Evolutionary conservation across 1,140 invertebrate species (phyloP).

Genomic region (Drosophila orena): DNA sequence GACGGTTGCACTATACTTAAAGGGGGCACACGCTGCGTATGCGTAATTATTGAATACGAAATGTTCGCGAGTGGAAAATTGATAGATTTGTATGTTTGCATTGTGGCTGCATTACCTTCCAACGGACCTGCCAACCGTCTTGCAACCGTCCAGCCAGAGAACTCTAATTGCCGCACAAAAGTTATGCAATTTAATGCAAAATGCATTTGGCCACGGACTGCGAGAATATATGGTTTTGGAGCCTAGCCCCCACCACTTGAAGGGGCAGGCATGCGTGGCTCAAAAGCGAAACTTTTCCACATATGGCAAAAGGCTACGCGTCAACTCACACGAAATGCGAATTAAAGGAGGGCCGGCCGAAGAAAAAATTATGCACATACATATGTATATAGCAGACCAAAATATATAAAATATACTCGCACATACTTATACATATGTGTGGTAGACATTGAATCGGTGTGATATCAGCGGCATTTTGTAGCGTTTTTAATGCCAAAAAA

Average conservation of each 20-base stretch:
- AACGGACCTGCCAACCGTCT: slow-evolving; percentile 28
- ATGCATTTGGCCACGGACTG: slow-evolving; percentile 39
- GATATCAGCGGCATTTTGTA: slow-evolving; percentile 52
- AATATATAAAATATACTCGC: background rate
- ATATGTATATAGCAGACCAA: slow-evolving; percentile 10
- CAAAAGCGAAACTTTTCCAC: slow-evolving; percentile 75
- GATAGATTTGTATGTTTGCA: slow-evolving; percentile 69
- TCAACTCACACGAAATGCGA: slow-evolving; percentile 83
- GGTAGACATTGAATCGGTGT: slow-evolving; percentile 6
- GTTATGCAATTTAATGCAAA: slow-evolving; percentile 83
- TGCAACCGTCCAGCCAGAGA: slow-evolving; percentile 21
- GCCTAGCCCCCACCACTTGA: slow-evolving; percentile 58
- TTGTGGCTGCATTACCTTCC: slow-evolving; percentile 49
- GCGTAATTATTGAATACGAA: slow-evolving; percentile 64
- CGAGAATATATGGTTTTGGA: slow-evolving; percentile 2
- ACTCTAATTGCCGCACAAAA: slow-evolving; percentile 77
- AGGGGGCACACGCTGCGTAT: slow-evolving; percentile 54
- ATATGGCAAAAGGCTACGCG: slow-evolving; percentile 75
- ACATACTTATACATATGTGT: background rate
- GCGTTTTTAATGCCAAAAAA: slow-evolving; percentile 57
- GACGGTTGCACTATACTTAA: slow-evolving; percentile 37
- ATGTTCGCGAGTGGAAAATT: slow-evolving; percentile 53
- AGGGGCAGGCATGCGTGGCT: slow-evolving; percentile 66
- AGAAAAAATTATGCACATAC: slow-evolving; percentile 21
- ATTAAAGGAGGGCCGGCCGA: slow-evolving; percentile 57